These are phyloP conservation scores for Pangasius krempfi DNA, from an alignment of 2,797 vertebrate species.

Conservation along the genomic window DNA sequence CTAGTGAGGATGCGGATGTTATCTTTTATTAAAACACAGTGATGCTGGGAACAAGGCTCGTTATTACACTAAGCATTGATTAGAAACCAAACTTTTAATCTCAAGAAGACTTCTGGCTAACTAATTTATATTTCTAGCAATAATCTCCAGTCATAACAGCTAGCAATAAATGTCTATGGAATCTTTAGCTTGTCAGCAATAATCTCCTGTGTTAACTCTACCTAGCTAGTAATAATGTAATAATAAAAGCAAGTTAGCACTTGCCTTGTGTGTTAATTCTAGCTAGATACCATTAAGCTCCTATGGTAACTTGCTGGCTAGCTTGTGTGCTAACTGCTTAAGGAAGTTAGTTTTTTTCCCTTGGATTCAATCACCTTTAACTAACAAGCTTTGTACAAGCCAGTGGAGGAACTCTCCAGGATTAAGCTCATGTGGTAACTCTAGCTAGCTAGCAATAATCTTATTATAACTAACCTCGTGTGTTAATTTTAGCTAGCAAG, in stretches of 20 bases:
- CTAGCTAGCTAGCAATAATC: background rate
- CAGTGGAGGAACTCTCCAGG: background rate
- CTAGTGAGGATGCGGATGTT: background rate
- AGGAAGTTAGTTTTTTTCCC: background rate
- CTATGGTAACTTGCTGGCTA: background rate
- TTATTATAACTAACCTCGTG: background rate
- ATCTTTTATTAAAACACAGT: background rate
- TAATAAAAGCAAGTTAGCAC: no score
- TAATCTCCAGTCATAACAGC: background rate
- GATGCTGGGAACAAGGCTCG: background rate
- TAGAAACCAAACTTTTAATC: background rate
- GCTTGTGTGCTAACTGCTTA: background rate
- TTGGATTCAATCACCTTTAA: background rate
- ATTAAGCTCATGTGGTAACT: background rate
- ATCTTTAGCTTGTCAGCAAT: background rate
- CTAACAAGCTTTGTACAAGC: background rate
- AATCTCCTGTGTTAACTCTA: no score
- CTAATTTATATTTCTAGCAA: background rate
- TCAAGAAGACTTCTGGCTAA: background rate
- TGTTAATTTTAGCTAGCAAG: background rate
- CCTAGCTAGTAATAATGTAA: no score
- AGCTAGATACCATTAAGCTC: background rate
- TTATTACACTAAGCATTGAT: background rate
- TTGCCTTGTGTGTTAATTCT: no score
- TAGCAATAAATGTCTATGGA: background rate